Evolutionary conservation across 2,797 vertebrate species (phyloP).

Genomic region (Picus viridis): DNA sequence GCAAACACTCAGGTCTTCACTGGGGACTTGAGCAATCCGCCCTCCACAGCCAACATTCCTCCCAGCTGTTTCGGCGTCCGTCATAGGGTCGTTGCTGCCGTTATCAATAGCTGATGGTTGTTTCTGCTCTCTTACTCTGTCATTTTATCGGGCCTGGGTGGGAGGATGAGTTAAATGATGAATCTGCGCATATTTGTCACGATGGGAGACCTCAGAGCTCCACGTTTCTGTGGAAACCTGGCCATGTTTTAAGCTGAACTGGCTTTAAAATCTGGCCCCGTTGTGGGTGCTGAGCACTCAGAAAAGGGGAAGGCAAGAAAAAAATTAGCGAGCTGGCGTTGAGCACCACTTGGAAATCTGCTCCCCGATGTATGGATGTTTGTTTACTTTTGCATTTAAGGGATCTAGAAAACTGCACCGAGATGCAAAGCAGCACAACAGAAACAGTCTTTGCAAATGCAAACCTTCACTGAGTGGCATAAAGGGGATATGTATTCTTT

Average conservation of each 20-base stretch:
- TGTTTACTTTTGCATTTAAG: conserved; percentile 38
- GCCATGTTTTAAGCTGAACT: conserved; percentile 38
- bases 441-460: neutral
- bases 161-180: conserved; percentile 53
- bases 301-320: neutral
- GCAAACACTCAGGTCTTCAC: conserved; percentile 62
- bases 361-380: conserved; percentile 51
- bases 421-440: neutral
- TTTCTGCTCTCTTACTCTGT: conserved; percentile 1
- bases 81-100: neutral
- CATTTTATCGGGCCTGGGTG: conserved; percentile 49
- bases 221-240: conserved; percentile 48
- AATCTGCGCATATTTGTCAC: conserved; percentile 17
- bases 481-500: neutral
- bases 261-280: conserved; percentile 20
- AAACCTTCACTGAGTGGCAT: neutral
- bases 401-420: conserved; percentile 7
- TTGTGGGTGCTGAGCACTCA: conserved; percentile 28
- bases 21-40: conserved; percentile 57
- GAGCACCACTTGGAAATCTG: neutral
- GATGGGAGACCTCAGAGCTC: neutral
- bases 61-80: conserved; percentile 38
- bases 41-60: conserved; percentile 47
- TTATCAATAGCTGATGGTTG: conserved; percentile 35
- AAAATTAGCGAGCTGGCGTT: neutral